Evolutionary conservation across 30 jellyfish, hydroid and myxozoan genomes (phyloP), one percentile per base, ranked within the genome.

Genomic region (Hydractinia symbiolongicarpus): DNA sequence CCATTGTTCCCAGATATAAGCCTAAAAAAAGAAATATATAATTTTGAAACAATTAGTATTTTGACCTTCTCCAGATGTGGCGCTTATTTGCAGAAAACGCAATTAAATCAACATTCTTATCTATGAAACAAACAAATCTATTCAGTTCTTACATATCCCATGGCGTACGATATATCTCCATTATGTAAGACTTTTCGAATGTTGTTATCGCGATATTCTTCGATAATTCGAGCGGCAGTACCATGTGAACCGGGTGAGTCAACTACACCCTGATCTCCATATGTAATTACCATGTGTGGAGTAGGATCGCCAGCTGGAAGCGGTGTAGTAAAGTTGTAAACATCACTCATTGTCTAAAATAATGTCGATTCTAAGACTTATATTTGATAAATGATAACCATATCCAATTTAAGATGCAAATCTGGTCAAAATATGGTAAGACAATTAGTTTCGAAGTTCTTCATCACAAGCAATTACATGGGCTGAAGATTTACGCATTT

Each of bases 151-250:
- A 64, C 74, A 64, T 64, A 64, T 64, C 97, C 97, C 14, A 76
- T 80, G 6, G 97, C 97, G 81, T 90, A 90, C 7, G 97, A 90
- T 51, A 90, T 85, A 76, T 90, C 97, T 2, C 97, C 97, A 72
- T 81, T 66, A 57, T 90, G 97, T 21, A 85, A 82, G 4, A 86
- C 88, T 54, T 71, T 82, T 11, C 88, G 88, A 52, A 90, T 57
- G 56, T 76, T 44, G 57, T 86, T 74, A 2, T 60, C 80, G 14
- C 90, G 82, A 78, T 81, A 81, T 79, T 90, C 95, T 79, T 90
- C 88, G 4, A 85, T 62, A 19, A 90, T 84, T 19, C 84, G 75
- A 82, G 57, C 77, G 6, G 95, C 95, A 50, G 97, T 90, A 49
- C 79, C 96, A 40, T 78, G 55, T 62, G 89, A 89, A 55, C 73